Evolutionary conservation across 1,140 invertebrate species (phyloP), one percentile per base, ranked within the genome.

Genomic region (Lepidurus apus): DNA sequence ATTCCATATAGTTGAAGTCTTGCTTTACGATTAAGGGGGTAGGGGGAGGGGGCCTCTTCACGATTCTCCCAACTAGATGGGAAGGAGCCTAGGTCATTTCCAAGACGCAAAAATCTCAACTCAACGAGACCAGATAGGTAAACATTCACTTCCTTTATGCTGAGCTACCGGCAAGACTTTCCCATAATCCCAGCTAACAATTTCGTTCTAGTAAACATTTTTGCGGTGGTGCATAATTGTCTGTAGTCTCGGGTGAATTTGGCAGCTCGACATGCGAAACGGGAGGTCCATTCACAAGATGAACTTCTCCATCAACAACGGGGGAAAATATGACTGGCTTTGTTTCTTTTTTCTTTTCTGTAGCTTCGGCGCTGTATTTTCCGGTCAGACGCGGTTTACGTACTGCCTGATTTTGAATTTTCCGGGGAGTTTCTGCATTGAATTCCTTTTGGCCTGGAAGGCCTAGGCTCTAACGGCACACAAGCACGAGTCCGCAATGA

Each of bases 21-120:
- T 34, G 3, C 4, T 34, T 65, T n/a, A 65, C 8, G 80, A 53
- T 75, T 26, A 80, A 73, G 44, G 73, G 74, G 78, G 77, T 73
- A 78, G 78, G 45, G 80, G 80, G 26, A 75, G 79, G 47, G 79
- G 47, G 77, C 76, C 47, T 76, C 74, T 45, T 79, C 73, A 43
- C 43, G 74, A 42, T 80, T 75, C 53, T 74, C 53, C 77, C 53
- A 65, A 65, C 53, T 65, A 65, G n/a, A 65, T 6, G 53, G 21
- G 53, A 65, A 65, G 13, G 53, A 65, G 53, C 53, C 53, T 65
- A 65, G 0, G 53, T 65, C 53, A 65, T 65, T 65, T 65, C n/a
- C 53, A 65, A 21, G 53, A 65, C 53, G 53, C 13, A 13, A 65
- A 21, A 65, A 21, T 21, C 21, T 65, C 8, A 13, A 65, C 13